Evolutionary conservation across 2,113 vertebrate genomes (phyloP).

Genomic region (Cephalopholis sonnerati): DNA sequence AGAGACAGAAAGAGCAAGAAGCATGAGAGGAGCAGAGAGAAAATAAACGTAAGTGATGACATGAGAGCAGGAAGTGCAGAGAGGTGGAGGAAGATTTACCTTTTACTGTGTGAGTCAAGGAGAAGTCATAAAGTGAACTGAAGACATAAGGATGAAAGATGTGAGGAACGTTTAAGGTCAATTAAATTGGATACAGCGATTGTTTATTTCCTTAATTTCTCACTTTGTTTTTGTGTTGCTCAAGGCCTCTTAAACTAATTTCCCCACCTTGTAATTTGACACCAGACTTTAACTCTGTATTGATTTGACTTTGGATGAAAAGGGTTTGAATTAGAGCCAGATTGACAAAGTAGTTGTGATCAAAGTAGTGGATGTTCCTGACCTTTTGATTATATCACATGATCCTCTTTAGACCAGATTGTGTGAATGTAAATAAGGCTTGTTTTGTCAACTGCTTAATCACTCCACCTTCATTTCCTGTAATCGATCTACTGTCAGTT

Average conservation of each 20-base stretch:
- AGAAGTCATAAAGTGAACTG: slow-evolving; percentile 13
- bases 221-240: not conserved
- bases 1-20: slow-evolving; percentile 26
- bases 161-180: not conserved
- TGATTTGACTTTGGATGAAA: slow-evolving; percentile 10
- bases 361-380: not conserved
- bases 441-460: not conserved
- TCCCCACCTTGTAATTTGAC: slow-evolving; percentile 4
- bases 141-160: not conserved
- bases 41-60: slow-evolving; percentile 55
- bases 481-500: not conserved
- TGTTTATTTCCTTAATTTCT: not conserved
- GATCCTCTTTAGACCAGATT: not conserved
- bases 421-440: too few relatives aligned
- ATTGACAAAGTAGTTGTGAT: too few relatives aligned
- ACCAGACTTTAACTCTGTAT: not conserved
- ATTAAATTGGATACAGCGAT: not conserved
- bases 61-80: slow-evolving; percentile 30
- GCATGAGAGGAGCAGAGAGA: slow-evolving; percentile 18
- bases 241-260: slow-evolving; percentile 9
- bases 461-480: not conserved
- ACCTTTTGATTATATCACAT: slow-evolving; percentile 4
- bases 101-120: not conserved
- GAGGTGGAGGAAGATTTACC: slow-evolving; percentile 24
- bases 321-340: slow-evolving; percentile 6